A percentile compares a stretch with the other conserved stretches of the same genome.
Conservation (phyloP, 2,113 vertebrate species). For the Tamias sibiricus region DNA sequence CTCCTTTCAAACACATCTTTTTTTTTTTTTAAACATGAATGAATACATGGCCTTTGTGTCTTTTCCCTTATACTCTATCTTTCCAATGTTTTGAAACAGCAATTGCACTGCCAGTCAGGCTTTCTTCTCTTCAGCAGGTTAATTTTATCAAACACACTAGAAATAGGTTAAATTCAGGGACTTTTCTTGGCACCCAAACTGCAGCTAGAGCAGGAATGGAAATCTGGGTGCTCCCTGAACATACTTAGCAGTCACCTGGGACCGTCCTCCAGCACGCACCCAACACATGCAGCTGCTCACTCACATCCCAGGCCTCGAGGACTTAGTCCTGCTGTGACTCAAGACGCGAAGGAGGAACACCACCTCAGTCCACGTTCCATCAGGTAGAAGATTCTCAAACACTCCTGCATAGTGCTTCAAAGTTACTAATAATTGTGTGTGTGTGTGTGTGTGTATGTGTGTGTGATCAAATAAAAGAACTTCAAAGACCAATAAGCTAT, state of each 20-base stretch:
- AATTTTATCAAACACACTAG: neutral
- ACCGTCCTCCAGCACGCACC: accelerated
- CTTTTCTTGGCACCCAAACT: neutral
- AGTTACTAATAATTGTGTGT: neutral
- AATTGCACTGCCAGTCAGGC: too few relatives aligned
- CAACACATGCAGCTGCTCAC: accelerated
- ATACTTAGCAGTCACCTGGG: accelerated
- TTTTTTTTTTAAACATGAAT: too few relatives aligned
- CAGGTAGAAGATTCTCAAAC: neutral
- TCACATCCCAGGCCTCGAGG: neutral
- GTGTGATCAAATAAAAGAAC: neutral
- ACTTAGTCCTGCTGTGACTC: too few relatives aligned
- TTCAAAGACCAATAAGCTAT: neutral
- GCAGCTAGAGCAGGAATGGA: neutral
- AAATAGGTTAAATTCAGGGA: neutral
- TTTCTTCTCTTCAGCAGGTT: neutral
- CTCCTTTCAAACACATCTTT: neutral
- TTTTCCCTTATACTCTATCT: neutral
- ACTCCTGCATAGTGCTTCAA: neutral
- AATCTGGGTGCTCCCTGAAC: accelerated
- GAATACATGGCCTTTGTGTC: neutral
- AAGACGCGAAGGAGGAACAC: neutral
- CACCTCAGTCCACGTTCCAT: neutral
- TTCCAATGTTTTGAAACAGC: neutral
- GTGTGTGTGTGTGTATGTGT: too few relatives aligned